Base-by-base conservation (phyloP, 2,113 vertebrate genomes). In the Scomber scombrus region DNA sequence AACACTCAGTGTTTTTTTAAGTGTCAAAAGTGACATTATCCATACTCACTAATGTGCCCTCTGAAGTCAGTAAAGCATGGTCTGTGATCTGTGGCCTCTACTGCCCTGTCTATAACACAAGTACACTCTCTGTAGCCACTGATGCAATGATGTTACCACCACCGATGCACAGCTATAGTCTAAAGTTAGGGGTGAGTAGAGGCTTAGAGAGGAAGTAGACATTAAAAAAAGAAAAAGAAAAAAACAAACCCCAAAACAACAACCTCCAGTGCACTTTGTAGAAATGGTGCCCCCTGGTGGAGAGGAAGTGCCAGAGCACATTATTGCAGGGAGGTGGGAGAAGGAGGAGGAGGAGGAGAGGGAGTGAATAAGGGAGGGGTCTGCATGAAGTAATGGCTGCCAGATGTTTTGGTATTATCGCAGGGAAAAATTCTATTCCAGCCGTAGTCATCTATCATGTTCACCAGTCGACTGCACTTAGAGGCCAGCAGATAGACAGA, bases 381-480 rank as follows among this genome's bases (percentile, higher is more conserved):
- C 54, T 86, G 76, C 46, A 16, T 69, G 56, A 51, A 75, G 65
- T 91, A 92, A 92, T 90, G 81, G 66, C 76, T 91, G 66, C 88
- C 91, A 92, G 91, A 92, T 91, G 91, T 84, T 88, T 86, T 74
- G 66, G 76, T 84, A 86, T 79, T 89, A 85, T 87, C 15, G 16
- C 63, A 88, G 55, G 46, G 65, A 70, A 87, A 88, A 89, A 75
- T 74, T 82, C 71, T 80, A 46, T 80, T 74, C 54, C 63, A 79
- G 80, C 78, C n/a, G 1, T 60, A 85, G 83, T 79, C 85, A 87
- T 92, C 85, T 68, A 86, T 91, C 86, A 89, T 77, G 81, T 76
- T 86, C 31, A 13, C 61, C 75, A 82, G 72, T 74, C 29, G 13
- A 55, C 62, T 71, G 82, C 71, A 86, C 56, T 77, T 55, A 81